These are phyloP conservation scores for Catamblyrhynchus diadema DNA, from an alignment of 2,797 vertebrate genomes.

Conservation along the genomic window DNA sequence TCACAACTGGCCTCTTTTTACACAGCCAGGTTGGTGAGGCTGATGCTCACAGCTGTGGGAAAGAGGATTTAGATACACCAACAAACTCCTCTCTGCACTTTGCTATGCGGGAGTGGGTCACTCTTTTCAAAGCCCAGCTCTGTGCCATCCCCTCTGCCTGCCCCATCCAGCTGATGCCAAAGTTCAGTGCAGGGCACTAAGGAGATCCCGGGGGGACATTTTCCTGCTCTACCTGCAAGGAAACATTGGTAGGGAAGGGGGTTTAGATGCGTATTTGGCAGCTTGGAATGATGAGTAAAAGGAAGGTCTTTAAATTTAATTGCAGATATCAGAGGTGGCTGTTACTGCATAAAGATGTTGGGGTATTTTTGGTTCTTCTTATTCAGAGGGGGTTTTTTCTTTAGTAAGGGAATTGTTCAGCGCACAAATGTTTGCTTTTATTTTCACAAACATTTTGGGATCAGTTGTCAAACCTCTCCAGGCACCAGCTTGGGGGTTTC, in stretches of 20 bases:
- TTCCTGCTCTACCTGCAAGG: not conserved
- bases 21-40: not conserved
- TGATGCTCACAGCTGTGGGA: not conserved
- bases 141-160: not conserved
- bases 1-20: not conserved
- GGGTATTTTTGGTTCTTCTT: not conserved
- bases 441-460: not conserved
- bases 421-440: not conserved
- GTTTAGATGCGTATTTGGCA: rapidly evolving
- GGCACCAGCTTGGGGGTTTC: not conserved
- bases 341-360: not conserved
- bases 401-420: not conserved
- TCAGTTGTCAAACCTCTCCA: not conserved
- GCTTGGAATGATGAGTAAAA: not conserved
- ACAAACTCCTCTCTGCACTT: not conserved
- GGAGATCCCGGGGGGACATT: not conserved
- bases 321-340: not conserved
- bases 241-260: not conserved
- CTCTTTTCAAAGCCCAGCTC: not conserved
- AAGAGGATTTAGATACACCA: not conserved
- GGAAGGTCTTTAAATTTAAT: not conserved
- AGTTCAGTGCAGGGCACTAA: not conserved
- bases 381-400: not conserved
- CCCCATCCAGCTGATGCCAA: not conserved
- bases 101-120: rapidly evolving